Conservation (phyloP, 2,888 invertebrate species). For the Lasioglossum oenotherae region DNA sequence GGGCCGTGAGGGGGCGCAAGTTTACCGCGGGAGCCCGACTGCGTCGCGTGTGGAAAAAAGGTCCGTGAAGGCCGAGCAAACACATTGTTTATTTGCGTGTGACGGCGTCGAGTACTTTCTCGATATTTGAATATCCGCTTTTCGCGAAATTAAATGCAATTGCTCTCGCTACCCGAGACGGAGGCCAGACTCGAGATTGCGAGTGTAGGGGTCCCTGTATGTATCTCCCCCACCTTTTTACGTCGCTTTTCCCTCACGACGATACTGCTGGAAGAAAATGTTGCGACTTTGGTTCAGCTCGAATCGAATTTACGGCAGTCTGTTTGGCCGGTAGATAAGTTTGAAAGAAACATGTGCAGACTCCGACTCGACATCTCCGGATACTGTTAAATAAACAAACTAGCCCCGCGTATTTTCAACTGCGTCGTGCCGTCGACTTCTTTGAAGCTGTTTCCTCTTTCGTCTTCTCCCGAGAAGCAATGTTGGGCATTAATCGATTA, state of each 20-base stretch:
- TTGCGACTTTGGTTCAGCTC: conserved; percentile 1
- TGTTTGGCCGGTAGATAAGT: neutral
- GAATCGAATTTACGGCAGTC: neutral
- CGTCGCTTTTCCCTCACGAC: neutral
- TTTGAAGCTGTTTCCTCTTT: neutral
- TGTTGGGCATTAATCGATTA: no score
- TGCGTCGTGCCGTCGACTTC: neutral
- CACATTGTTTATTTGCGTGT: conserved; percentile 62
- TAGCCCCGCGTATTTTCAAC: neutral
- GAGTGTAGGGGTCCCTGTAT: neutral
- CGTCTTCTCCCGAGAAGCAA: no score
- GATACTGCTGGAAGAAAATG: neutral
- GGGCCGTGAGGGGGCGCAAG: conserved; percentile 3
- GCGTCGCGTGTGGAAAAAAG: conserved; percentile 25
- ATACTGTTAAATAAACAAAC: conserved; percentile 3
- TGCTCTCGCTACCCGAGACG: conserved; percentile 33
- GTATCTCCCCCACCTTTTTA: neutral
- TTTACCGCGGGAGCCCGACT: neutral
- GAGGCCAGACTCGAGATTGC: conserved; percentile 20
- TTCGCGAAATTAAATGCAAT: conserved; percentile 65
- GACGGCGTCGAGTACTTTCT: conserved; percentile 46
- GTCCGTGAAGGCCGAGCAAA: conserved; percentile 42
- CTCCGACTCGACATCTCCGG: neutral
- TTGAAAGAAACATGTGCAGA: neutral
- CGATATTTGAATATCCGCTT: conserved; percentile 69